Percentiles rank a stretch among this genome's conserved stretches.
phyloP scores from a whole-genome alignment of 2,888 invertebrate genomes.

The Pelosia muscerda region DNA sequence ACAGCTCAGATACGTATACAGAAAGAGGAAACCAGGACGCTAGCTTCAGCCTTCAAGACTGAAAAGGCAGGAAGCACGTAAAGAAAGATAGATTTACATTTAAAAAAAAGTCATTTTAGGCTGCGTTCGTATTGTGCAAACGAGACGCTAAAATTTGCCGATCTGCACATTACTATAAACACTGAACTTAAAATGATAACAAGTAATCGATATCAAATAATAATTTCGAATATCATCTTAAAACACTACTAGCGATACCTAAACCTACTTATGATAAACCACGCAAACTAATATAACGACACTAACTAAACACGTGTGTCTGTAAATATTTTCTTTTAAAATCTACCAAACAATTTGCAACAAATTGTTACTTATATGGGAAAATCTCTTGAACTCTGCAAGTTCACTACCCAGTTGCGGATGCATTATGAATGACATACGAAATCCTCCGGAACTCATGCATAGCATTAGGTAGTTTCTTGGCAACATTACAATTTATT shows the following conservation, averaged over 20 bases:
- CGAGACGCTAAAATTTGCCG: background rate
- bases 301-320: background rate
- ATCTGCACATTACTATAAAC: background rate
- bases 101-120: background rate
- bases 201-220: no score
- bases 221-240: no score
- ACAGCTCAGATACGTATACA: slow-evolving; percentile 21
- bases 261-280: no score
- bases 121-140: background rate
- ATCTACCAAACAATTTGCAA: background rate
- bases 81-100: background rate
- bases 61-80: background rate
- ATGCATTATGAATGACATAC: slow-evolving; percentile 52
- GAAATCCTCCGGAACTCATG: slow-evolving; percentile 30
- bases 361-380: background rate
- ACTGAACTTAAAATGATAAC: background rate
- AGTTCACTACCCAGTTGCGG: slow-evolving; percentile 29
- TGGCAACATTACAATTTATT: slow-evolving; percentile 31
- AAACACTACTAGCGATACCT: no score
- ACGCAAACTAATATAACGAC: no score
- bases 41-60: background rate
- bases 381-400: background rate
- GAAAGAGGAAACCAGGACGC: background rate
- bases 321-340: background rate
- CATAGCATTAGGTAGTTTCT: slow-evolving; percentile 42